Evolutionary conservation across 1,140 invertebrate genomes (phyloP).

Genomic region (Brachionus paranguensis): DNA sequence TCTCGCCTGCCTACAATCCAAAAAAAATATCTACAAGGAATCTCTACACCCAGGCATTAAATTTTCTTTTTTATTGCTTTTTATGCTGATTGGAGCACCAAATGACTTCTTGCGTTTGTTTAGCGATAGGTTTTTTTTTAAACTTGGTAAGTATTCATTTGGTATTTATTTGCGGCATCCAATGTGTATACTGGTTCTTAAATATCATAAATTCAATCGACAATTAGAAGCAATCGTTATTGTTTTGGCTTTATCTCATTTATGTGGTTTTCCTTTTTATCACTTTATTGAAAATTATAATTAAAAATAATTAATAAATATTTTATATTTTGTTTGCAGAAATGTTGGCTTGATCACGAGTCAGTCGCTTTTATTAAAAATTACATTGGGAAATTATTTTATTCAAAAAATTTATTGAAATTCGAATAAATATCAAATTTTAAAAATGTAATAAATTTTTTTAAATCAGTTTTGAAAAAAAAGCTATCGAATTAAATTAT

Average conservation of each 20-base stretch:
- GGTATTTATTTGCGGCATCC: not conserved
- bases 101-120: not conserved
- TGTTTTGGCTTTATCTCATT: not conserved
- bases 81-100: not conserved
- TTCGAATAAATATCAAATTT: too few relatives aligned
- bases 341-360: too few relatives aligned
- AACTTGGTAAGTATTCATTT: slow-evolving; percentile 3
- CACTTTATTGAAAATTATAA: not conserved
- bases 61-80: not conserved
- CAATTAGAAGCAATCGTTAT: not conserved
- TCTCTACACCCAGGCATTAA: not conserved
- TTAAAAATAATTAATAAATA: too few relatives aligned
- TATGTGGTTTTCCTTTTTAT: not conserved
- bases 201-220: not conserved
- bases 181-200: not conserved
- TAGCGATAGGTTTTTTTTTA: not conserved
- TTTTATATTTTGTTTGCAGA: too few relatives aligned
- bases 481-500: too few relatives aligned
- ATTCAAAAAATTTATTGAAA: not conserved
- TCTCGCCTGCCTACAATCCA: not conserved
- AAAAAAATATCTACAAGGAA: not conserved
- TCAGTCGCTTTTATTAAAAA: too few relatives aligned
- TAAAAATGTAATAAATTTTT: too few relatives aligned
- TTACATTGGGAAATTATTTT: slow-evolving; percentile 13
- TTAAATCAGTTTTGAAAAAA: too few relatives aligned